These are phyloP conservation scores for Himalopsyche phryganea DNA, from an alignment of 1,140 invertebrate species.

Conservation along the genomic window DNA sequence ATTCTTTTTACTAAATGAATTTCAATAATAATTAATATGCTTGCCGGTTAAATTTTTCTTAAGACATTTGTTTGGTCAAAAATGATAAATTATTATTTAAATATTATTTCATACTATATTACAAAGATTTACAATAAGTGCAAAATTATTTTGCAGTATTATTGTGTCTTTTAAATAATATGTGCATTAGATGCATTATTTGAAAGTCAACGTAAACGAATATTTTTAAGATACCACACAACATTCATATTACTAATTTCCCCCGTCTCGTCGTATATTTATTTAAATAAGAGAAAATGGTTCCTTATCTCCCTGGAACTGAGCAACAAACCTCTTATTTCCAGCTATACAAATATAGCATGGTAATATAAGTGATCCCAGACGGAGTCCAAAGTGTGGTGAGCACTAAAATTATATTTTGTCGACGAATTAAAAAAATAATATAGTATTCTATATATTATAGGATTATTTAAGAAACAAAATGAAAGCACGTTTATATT, in stretches of 20 bases:
- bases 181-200: too few species aligned
- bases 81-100: not conserved
- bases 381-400: slow-evolving; percentile 12
- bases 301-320: slow-evolving; percentile 20
- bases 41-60: too few species aligned
- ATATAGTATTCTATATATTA: too few species aligned
- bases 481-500: too few species aligned
- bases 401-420: too few species aligned
- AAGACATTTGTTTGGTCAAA: not conserved
- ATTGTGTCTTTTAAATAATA: too few species aligned
- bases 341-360: slow-evolving; percentile 28
- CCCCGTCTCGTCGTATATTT: slow-evolving; percentile 28
- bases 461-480: too few species aligned
- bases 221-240: slow-evolving; percentile 24
- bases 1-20: too few species aligned
- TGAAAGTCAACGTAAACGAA: too few species aligned
- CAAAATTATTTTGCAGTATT: too few species aligned
- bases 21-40: too few species aligned
- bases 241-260: slow-evolving; percentile 17
- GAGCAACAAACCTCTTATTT: slow-evolving; percentile 30
- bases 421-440: too few species aligned
- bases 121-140: not conserved
- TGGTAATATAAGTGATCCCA: slow-evolving; percentile 23
- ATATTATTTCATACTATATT: not conserved
- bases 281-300: slow-evolving; percentile 33